A percentile compares a stretch with the other conserved stretches of the same genome.
Conservation (phyloP, 2,113 vertebrate genomes). For the Tursiops truncatus region DNA sequence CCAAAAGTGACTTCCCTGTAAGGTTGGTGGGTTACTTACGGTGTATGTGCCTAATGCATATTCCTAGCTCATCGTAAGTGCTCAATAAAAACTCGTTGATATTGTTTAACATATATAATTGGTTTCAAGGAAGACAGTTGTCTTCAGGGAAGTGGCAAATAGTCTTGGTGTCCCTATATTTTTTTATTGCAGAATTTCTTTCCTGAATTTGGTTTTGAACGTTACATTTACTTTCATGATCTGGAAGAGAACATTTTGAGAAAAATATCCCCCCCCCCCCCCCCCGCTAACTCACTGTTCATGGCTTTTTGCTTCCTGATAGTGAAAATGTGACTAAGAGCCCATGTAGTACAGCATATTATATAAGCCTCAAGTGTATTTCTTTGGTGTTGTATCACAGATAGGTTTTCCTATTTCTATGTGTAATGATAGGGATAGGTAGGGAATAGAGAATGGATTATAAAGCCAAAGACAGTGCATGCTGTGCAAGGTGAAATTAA, state of each 20-base stretch:
- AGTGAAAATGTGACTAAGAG: not conserved
- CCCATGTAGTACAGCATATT: not conserved
- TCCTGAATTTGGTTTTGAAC: not conserved
- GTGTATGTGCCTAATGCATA: not conserved
- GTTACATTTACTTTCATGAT: not conserved
- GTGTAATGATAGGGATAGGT: not conserved
- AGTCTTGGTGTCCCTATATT: not conserved
- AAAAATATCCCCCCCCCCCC: not conserved
- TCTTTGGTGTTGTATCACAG: not conserved
- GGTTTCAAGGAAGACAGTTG: not conserved
- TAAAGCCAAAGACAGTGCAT: not conserved
- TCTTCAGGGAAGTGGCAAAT: not conserved
- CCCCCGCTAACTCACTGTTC: not conserved
- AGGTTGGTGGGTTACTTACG: not conserved
- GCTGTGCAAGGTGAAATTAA: slow-evolving; percentile 13
- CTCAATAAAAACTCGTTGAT: not conserved
- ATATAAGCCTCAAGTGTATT: not conserved
- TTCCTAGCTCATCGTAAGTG: not conserved
- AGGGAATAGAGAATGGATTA: not conserved
- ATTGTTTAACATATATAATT: not conserved
- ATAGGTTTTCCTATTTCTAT: not conserved
- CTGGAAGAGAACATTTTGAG: not conserved
- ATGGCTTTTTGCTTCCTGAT: not conserved
- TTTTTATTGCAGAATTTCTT: slow-evolving; percentile 6
- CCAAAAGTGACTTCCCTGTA: not conserved